Base-by-base conservation (phyloP, 2,113 vertebrate species). In the Muscicapa adusta region DNA sequence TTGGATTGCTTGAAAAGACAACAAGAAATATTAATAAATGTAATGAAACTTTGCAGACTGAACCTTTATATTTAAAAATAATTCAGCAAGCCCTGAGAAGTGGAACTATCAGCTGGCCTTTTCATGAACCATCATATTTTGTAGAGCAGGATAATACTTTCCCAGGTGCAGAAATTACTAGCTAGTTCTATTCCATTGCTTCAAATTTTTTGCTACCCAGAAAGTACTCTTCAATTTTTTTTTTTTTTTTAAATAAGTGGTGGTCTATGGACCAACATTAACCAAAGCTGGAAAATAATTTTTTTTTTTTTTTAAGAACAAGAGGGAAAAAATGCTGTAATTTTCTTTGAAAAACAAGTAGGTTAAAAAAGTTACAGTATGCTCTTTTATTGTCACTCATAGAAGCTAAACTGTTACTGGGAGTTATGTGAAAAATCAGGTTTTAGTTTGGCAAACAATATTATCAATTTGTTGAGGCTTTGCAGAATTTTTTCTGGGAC, bases 311-410 rank as follows among this genome's bases (percentile, higher is more conserved):
- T 56, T 45, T 10, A 63, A 82, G 20, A 33, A 25, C 18, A 76
- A 60, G 34, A 66, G 19, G 26, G 26, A 12, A 36, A 15, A 71
- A 68, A 12, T 63, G 26, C 38, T 92, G 56, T 82, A 94, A 79
- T 94, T 89, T 92, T 82, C 62, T 68, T 73, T 75, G 62, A 73
- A 65, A 85, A 91, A 33, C 31, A 85, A 75, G 58, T 82, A 85
- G 84, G 54, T 89, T 94, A 70, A 93, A 87, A 94, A 89, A 60
- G 74, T 88, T 95, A 62, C 62, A 48, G 34, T 78, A 60, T 85
- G 43, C 14, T 87, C 25, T 85, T 68, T 68, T 91, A 85, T 66
- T 90, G 63, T 70, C 68, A 80, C 33, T 73, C 45, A 6, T 79
- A 81, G 89, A 94, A 73, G 76, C 56, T 70, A 48, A 96, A 58